Conservation (phyloP, 2,113 vertebrate genomes). For the Butorides virescens region DNA sequence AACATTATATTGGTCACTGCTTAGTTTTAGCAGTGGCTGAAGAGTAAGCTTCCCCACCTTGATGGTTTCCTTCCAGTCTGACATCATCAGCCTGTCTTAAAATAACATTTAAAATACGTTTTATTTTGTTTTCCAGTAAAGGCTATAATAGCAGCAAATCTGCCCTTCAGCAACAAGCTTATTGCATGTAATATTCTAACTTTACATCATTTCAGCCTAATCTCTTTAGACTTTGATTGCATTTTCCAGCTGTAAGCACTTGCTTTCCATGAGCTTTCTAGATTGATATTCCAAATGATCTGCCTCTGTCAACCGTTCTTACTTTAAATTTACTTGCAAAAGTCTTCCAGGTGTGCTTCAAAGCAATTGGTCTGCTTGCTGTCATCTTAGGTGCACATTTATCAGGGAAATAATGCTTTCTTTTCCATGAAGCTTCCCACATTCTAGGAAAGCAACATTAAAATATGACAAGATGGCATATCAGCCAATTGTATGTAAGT, state of each 20-base stretch:
- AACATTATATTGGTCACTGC: neutral
- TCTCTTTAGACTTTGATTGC: slow-evolving; percentile 28
- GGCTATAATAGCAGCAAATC: neutral
- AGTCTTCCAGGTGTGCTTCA: slow-evolving; percentile 36
- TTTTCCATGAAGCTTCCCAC: neutral
- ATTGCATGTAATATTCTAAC: slow-evolving; percentile 21
- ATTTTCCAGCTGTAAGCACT: slow-evolving; percentile 45
- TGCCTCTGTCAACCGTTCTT: slow-evolving; percentile 7
- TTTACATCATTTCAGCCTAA: slow-evolving; percentile 35
- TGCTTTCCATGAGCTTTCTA: neutral
- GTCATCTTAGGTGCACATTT: neutral
- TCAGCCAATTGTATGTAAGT: neutral
- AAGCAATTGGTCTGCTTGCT: neutral
- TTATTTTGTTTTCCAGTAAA: slow-evolving; percentile 29
- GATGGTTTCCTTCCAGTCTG: neutral
- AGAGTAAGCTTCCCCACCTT: neutral
- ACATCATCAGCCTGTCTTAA: slow-evolving; percentile 1
- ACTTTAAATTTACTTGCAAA: slow-evolving; percentile 17
- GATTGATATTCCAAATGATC: slow-evolving; percentile 9
- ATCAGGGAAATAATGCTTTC: neutral
- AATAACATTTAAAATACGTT: neutral
- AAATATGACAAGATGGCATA: neutral
- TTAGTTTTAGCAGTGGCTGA: neutral
- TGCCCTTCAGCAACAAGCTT: slow-evolving; percentile 14
- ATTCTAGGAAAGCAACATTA: neutral